These are phyloP conservation scores for Apostichopus japonicus DNA, from an alignment of 35 echinoderm and acorn worm species.

Conservation along the genomic window DNA sequence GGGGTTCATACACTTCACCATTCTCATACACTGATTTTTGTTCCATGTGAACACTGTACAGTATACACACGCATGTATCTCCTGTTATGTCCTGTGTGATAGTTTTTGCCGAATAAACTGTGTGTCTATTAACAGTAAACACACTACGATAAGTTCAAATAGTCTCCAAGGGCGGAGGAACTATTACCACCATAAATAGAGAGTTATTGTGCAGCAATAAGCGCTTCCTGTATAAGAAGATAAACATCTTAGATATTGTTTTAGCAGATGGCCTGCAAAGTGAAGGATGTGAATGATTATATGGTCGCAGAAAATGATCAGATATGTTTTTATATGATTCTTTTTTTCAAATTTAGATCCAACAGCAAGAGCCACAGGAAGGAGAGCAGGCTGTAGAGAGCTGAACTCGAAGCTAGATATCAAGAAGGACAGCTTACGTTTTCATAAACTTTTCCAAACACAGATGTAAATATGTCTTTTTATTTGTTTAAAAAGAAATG, in stretches of 20 bases:
- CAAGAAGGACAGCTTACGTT: neutral
- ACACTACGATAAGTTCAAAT: neutral
- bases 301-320: neutral
- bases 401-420: neutral
- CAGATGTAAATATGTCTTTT: slow-evolving; percentile 36
- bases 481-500: slow-evolving; percentile 29
- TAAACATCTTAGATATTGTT: slow-evolving; percentile 26
- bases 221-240: neutral
- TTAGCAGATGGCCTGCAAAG: neutral
- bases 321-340: neutral
- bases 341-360: slow-evolving; percentile 67
- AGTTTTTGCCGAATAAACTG: neutral
- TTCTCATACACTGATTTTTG: no score
- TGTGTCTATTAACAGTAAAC: neutral
- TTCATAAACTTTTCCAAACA: slow-evolving; percentile 28
- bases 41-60: no score
- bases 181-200: neutral
- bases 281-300: neutral
- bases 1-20: no score
- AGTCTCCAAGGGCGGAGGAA: neutral
- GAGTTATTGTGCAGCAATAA: neutral
- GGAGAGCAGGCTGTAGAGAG: slow-evolving; percentile 68
- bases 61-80: no score
- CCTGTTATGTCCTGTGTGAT: neutral
- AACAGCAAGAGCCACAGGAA: slow-evolving; percentile 75